Evolutionary conservation across 2,888 invertebrate genomes (phyloP).

Genomic region (Polia nebulosa): DNA sequence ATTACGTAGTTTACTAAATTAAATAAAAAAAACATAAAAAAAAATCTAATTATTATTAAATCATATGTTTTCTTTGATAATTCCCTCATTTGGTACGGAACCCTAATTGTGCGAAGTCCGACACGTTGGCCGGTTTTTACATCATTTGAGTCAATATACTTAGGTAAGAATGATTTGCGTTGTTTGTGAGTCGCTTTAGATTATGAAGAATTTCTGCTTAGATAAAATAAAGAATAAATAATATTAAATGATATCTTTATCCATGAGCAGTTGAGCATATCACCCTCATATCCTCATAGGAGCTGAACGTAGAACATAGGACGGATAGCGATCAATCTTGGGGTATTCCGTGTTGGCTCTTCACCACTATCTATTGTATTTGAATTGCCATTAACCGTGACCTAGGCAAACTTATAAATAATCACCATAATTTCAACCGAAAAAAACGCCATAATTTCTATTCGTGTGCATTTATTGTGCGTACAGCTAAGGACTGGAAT

Average conservation of each 20-base stretch:
- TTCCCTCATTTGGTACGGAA: no score
- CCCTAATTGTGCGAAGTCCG: no score
- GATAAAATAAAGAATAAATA: not conserved
- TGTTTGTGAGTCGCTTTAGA: not conserved
- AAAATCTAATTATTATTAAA: no score
- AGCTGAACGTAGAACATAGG: not conserved
- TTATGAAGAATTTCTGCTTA: not conserved
- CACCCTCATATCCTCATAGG: not conserved
- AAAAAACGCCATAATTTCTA: no score
- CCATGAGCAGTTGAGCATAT: not conserved
- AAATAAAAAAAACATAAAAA: no score
- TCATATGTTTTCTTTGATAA: no score
- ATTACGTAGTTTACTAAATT: no score
- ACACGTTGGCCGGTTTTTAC: no score
- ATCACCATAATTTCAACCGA: not conserved
- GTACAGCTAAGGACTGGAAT: no score
- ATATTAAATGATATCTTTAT: slow-evolving; percentile 1
- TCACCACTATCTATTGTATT: not conserved
- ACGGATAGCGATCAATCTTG: not conserved
- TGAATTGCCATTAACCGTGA: not conserved
- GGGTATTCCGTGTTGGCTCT: not conserved
- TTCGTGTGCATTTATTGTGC: no score
- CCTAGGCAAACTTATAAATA: not conserved
- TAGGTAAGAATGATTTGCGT: slow-evolving; percentile 27
- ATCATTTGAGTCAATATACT: slow-evolving; percentile 57